These are phyloP conservation scores for Nephrocerus scutellatus DNA, from an alignment of 2,888 invertebrate genomes.

Conservation along the genomic window DNA sequence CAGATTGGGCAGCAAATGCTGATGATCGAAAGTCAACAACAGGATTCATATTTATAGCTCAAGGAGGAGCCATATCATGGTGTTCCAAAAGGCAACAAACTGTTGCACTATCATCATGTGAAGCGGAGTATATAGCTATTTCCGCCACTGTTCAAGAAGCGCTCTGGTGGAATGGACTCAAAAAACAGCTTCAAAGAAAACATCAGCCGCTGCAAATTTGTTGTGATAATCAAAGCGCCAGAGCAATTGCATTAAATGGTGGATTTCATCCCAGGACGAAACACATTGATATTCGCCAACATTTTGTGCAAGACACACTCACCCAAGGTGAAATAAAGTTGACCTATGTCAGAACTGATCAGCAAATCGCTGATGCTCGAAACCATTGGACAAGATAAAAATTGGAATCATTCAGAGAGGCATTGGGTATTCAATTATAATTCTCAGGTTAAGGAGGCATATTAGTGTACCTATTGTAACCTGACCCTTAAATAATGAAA, in stretches of 20 bases:
- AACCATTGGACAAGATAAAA: too few relatives aligned
- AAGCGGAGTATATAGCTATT: conserved; percentile 14
- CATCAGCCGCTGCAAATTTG: conserved; percentile 2
- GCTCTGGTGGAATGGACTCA: conserved; percentile 2
- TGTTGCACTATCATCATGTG: conserved; percentile 9
- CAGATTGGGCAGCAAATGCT: conserved; percentile 9
- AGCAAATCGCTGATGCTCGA: too few relatives aligned
- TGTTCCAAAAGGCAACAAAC: conserved; percentile 7
- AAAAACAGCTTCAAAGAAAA: not conserved
- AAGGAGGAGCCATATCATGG: conserved; percentile 11
- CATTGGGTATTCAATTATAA: too few relatives aligned
- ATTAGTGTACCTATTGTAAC: too few relatives aligned
- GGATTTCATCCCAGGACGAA: conserved; percentile 10
- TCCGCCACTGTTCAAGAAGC: conserved; percentile 7
- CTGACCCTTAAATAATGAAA: too few relatives aligned
- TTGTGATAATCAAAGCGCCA: conserved; percentile 16
- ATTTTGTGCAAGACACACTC: too few relatives aligned
- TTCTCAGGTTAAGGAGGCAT: too few relatives aligned
- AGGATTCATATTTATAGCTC: conserved; percentile 4
- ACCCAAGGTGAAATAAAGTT: too few relatives aligned
- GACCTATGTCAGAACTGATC: too few relatives aligned
- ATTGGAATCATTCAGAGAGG: too few relatives aligned
- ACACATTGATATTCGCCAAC: conserved; percentile 9
- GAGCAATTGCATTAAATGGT: conserved; percentile 7
- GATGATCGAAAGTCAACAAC: conserved; percentile 10